Evolutionary conservation across 2,888 invertebrate genomes (phyloP).

Genomic region (Hemaris fuciformis): DNA sequence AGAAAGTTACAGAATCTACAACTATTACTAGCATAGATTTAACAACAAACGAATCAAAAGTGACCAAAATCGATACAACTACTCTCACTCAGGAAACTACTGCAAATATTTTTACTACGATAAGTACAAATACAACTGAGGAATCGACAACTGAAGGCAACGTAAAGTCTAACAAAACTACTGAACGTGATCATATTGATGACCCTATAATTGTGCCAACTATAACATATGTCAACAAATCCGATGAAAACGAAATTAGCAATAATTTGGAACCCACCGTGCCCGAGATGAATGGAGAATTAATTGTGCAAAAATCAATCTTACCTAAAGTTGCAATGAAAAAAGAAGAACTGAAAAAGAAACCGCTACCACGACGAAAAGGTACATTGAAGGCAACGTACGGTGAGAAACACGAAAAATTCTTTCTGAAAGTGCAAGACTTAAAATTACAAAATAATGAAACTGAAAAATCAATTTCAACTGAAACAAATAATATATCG

Average conservation of each 20-base stretch:
- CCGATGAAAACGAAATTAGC: constrained; percentile 42
- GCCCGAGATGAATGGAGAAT: constrained; percentile 52
- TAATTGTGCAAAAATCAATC: constrained; percentile 58
- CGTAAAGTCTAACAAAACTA: constrained; percentile 17
- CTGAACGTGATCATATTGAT: constrained; percentile 21
- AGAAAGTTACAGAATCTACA: constrained; percentile 21
- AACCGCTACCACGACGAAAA: constrained; percentile 65
- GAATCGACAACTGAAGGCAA: constrained; percentile 14
- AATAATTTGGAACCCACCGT: constrained; percentile 56
- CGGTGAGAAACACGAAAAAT: constrained; percentile 71
- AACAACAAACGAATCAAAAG: constrained; percentile 17
- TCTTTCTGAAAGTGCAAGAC: constrained; percentile 47
- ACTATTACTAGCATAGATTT: background rate
- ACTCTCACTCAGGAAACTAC: constrained; percentile 13
- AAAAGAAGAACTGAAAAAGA: constrained; percentile 64
- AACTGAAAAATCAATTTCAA: background rate
- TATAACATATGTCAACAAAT: constrained; percentile 41
- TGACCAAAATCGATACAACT: constrained; percentile 17
- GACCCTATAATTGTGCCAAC: constrained; percentile 64
- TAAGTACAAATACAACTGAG: constrained; percentile 17
- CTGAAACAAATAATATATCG: background rate
- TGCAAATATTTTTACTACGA: constrained; percentile 18
- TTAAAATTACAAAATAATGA: background rate
- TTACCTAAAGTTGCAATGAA: constrained; percentile 43
- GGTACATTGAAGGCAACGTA: constrained; percentile 77